Percentiles rank a stretch among this genome's conserved stretches.
Evolutionary conservation across 2,888 invertebrate species (phyloP).

Genomic region (Brachynemurus nebulosus): DNA sequence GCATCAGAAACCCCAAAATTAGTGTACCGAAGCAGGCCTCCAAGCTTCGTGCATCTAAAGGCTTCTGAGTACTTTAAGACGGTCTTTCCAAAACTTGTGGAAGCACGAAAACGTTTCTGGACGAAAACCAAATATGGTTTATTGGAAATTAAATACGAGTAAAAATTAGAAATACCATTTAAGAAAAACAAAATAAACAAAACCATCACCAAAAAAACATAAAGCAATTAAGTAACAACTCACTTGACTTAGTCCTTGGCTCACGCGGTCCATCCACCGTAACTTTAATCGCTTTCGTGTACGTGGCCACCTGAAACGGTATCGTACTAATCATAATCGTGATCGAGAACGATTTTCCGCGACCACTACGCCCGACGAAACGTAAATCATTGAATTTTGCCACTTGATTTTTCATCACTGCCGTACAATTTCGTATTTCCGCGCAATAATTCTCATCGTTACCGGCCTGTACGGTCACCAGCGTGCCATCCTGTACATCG

Average conservation of each 20-base stretch:
- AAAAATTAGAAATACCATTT: too few species aligned
- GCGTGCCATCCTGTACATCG: conserved; percentile 86
- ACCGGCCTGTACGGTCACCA: conserved; percentile 87
- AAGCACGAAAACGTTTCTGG: too few species aligned
- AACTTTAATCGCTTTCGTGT: conserved; percentile 95
- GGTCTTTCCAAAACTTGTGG: too few species aligned
- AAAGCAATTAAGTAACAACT: conserved; percentile 38
- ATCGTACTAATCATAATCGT: conserved; percentile 82
- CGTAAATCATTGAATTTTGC: conserved; percentile 97
- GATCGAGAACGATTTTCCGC: conserved; percentile 91
- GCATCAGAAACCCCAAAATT: too few species aligned
- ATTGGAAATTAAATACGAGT: too few species aligned
- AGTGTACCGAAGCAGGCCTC: too few species aligned
- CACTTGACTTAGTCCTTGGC: conserved; percentile 92
- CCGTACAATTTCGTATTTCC: conserved; percentile 83
- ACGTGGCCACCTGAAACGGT: conserved; percentile 77
- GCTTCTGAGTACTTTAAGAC: too few species aligned
- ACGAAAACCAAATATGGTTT: too few species aligned
- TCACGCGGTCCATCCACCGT: conserved; percentile 98
- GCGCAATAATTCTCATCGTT: conserved; percentile 98
- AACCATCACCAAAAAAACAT: too few species aligned
- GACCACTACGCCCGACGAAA: conserved; percentile 92
- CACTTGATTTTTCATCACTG: conserved; percentile 94
- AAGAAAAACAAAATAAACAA: too few species aligned
- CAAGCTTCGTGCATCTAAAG: too few species aligned